Conservation (phyloP, 23 tunicate genomes). For the Botrylloides violaceus region DNA sequence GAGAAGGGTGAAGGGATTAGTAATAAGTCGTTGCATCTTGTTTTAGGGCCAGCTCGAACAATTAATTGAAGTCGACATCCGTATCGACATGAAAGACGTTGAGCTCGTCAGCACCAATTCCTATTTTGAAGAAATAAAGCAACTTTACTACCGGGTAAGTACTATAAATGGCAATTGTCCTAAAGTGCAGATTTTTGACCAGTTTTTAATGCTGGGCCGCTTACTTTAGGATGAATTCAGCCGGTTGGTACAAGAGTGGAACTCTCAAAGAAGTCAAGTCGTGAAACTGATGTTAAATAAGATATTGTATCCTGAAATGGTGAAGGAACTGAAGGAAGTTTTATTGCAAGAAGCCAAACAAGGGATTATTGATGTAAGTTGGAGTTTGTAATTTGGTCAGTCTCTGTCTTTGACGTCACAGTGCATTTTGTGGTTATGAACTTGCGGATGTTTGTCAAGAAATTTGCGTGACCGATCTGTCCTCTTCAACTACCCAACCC, state of each 20-base stretch:
- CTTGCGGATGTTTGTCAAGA: too few relatives aligned
- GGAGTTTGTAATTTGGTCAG: background rate
- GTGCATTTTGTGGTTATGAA: too few relatives aligned
- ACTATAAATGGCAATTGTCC: background rate
- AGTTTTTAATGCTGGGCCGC: background rate
- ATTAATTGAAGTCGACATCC: conserved; percentile 53
- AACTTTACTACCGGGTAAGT: conserved; percentile 79
- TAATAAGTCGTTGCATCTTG: background rate
- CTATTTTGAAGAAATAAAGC: conserved; percentile 86
- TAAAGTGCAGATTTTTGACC: background rate
- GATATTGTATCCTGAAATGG: conserved; percentile 76
- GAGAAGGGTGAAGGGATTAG: too few relatives aligned
- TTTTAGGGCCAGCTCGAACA: conserved; percentile 72
- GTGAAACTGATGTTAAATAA: conserved; percentile 73
- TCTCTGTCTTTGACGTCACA: too few relatives aligned
- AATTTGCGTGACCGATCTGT: too few relatives aligned
- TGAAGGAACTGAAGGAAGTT: conserved; percentile 44
- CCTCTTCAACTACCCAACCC: too few relatives aligned
- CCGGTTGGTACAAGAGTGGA: conserved; percentile 89
- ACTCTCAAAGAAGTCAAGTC: conserved; percentile 54
- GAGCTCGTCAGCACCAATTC: conserved; percentile 29
- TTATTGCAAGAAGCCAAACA: conserved; percentile 74
- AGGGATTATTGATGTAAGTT: conserved; percentile 70
- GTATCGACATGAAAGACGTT: conserved; percentile 64
- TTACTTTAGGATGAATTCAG: conserved; percentile 80